Base-by-base conservation (phyloP, 2,888 invertebrate genomes). In the Panopea generosa region DNA sequence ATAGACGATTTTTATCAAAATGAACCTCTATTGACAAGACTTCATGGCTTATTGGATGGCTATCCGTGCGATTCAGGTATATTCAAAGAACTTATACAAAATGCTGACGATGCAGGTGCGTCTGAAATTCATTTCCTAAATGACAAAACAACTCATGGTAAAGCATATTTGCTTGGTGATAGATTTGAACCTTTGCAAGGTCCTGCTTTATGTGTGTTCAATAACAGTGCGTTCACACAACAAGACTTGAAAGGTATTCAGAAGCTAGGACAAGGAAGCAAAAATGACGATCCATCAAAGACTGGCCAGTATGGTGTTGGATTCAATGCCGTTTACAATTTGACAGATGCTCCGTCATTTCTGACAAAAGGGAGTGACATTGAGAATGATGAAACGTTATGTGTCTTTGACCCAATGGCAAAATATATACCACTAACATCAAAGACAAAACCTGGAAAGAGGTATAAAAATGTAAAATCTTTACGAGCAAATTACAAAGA, bases 41-140 rank as follows among this genome's bases (percentile, higher is more conserved):
- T 91, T n/a, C 86, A 84, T 47, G 67, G 89, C 7, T 86, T 91
- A 38, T 66, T 91, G 3, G 61, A 83, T 1, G 84, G 88, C 4
- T 91, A 91, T 70, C 90, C 89, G 0, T 87, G 85, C 62, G 90
- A 89, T 56, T 76, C 83, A 43, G 87, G 87, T 16, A 75, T 91
- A 27, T 82, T 91, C 38, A 91, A 91, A 77, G 91, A 91, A 80
- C 77, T 91, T 9, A 60, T 91, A 1, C 91, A 90, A 70, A 90
- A 90, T 82, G 89, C 90, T 16, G 90, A 90, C 65, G 90, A 90
- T 74, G 89, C 90, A 18, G 83, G 85, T 2, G 89, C 90, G 1
- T 84, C 89, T 2, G 59, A 68, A 66, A 40, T 77, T 16, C 40
- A 57, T 45, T 73, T 77, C 24, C 14, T 77, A 9, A 26, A 45